Evolutionary conservation across 2,888 invertebrate species (phyloP).

Genomic region (Drosophila tanythrix): DNA sequence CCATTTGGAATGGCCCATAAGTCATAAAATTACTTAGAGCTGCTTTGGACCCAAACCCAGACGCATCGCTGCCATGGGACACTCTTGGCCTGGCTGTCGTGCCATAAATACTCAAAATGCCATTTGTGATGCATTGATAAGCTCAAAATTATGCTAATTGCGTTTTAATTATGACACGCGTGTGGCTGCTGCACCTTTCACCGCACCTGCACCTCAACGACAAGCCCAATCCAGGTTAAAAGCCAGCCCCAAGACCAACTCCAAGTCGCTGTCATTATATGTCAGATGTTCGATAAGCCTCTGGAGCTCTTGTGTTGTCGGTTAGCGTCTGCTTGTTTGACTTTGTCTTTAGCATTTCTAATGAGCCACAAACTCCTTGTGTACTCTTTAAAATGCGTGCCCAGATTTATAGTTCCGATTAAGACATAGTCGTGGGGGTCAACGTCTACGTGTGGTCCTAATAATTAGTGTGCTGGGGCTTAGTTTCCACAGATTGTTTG

Average conservation of each 20-base stretch:
- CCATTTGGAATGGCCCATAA: conserved; percentile 58
- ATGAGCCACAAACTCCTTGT: conserved; percentile 38
- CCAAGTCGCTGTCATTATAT: conserved; percentile 55
- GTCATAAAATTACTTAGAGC: conserved; percentile 72
- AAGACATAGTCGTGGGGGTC: conserved; percentile 58
- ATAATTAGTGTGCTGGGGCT: conserved; percentile 56
- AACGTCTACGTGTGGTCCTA: conserved; percentile 59
- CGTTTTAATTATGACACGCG: conserved; percentile 76
- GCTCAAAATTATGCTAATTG: conserved; percentile 77
- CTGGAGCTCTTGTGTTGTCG: conserved; percentile 55
- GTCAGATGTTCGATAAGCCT: conserved; percentile 70
- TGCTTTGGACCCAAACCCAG: not conserved
- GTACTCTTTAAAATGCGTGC: conserved; percentile 67
- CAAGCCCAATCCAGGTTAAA: not conserved
- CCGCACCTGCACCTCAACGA: conserved; percentile 28
- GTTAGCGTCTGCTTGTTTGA: conserved; percentile 65
- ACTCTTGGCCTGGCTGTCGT: conserved; percentile 35
- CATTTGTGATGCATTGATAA: conserved; percentile 76
- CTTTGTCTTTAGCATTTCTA: conserved; percentile 70
- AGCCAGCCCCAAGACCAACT: conserved; percentile 1
- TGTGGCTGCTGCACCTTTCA: conserved; percentile 58
- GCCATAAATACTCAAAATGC: conserved; percentile 63
- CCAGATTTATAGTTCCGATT: conserved; percentile 64
- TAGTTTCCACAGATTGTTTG: conserved; percentile 50
- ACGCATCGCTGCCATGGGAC: conserved; percentile 1